Percentiles rank a stretch among this genome's conserved stretches.
phyloP scores from a whole-genome alignment of 2,797 vertebrate species.

The Hoplostethus mediterraneus region DNA sequence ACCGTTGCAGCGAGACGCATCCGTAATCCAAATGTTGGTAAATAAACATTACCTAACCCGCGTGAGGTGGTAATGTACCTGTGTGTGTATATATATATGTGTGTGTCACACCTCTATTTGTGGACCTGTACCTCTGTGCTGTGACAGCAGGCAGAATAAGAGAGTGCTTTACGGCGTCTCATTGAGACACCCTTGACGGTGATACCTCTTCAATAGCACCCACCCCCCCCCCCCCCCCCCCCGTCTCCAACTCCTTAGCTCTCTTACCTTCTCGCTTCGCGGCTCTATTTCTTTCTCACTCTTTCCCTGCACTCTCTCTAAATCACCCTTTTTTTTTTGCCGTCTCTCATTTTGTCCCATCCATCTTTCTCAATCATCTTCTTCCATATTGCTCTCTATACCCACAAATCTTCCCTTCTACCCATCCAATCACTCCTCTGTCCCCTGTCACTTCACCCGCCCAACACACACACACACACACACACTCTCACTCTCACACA shows the following conservation, averaged over 20 bases:
- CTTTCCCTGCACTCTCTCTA: constrained; percentile 56
- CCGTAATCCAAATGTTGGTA: constrained; percentile 27
- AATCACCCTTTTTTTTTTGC: constrained; percentile 62
- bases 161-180: constrained; percentile 78
- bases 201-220: constrained; percentile 75
- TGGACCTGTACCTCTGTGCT: constrained; percentile 27
- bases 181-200: constrained; percentile 79
- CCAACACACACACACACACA: not conserved
- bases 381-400: constrained; percentile 72
- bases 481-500: constrained; percentile 10
- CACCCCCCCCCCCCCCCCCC: constrained; percentile 55
- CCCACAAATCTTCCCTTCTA: constrained; percentile 73
- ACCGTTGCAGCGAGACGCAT: constrained; percentile 22
- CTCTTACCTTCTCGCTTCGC: constrained; percentile 51
- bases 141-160: constrained; percentile 74
- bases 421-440: constrained; percentile 54
- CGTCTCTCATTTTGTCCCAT: constrained; percentile 69
- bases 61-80: constrained; percentile 50
- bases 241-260: constrained; percentile 64
- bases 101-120: constrained; percentile 57
- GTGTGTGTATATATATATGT: constrained; percentile 22
- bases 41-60: constrained; percentile 24
- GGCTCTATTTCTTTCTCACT: constrained; percentile 58
- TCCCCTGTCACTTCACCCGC: constrained; percentile 42
- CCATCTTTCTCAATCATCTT: constrained; percentile 80